Evolutionary conservation across 2,113 vertebrate genomes (phyloP), one percentile per base, ranked within the genome.

Genomic region (Aviceda subcristata): DNA sequence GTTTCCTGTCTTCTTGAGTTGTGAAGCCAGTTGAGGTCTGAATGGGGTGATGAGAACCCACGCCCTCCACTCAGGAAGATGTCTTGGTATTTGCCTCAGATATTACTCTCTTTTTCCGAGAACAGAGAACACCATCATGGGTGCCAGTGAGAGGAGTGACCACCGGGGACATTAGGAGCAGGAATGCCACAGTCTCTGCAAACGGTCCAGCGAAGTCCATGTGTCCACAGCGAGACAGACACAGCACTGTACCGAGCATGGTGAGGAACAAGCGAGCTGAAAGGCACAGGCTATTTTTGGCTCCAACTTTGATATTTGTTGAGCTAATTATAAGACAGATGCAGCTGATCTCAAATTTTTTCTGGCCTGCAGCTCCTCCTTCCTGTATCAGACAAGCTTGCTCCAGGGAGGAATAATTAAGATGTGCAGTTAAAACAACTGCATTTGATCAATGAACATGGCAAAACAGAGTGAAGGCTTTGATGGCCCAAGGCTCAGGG

Each of bases 51-150:
- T 24, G 13, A 77, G 45, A 81, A 92, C 19, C 27, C 14, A 60
- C 12, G 22, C 22, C 45, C 36, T 73, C n/a, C 29, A 9, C 38
- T 60, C 10, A 4, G 20, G 18, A 20, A 45, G 3, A 22, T 7
- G 8, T n/a, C 51, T 62, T 50, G 6, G 11, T 69, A 32, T 48
- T 66, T 64, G 27, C 41, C 19, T 53, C 46, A 57, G 30, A 11
- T 36, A 45, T 3, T 17, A 13, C 32, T 62, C 34, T 7, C 5
- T 21, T 75, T 48, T 73, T 55, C 36, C 0, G 1, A 3, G 16
- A 81, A 64, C 13, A 0, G 0, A 10, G 15, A n/a, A 7, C 39
- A 20, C 29, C 23, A 19, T 59, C 12, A 20, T 2, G 0, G 0
- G 8, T 67, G 59, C 55, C 51, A 51, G 34, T 0, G 1, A 73